phyloP scores from a whole-genome alignment of 2,113 vertebrate genomes.

The Apistogramma diplotaenia region DNA sequence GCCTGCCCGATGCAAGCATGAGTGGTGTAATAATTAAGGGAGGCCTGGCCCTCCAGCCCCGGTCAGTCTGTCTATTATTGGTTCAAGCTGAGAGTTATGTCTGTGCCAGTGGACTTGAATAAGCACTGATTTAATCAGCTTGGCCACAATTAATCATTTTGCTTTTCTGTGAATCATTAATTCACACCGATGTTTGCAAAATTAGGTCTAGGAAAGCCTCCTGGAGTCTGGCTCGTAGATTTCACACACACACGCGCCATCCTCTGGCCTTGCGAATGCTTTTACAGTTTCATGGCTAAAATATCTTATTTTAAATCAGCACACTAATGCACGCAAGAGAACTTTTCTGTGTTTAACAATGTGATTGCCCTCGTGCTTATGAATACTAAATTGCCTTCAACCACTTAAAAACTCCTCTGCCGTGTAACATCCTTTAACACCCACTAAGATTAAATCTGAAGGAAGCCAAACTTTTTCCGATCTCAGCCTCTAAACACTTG shows the following conservation, averaged over 20 bases:
- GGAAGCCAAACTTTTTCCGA: not conserved
- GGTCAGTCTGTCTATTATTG: constrained; percentile 51
- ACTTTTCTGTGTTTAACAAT: not conserved
- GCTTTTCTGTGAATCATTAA: constrained; percentile 14
- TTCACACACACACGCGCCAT: not conserved
- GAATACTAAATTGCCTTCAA: not conserved
- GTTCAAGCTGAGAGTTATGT: constrained; percentile 50
- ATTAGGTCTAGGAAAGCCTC: constrained; percentile 6
- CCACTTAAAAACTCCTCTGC: not conserved
- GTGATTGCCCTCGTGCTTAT: not conserved
- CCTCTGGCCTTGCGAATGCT: not conserved
- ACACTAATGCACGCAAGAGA: not conserved
- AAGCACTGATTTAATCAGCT: constrained; percentile 36
- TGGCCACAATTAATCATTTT: constrained; percentile 34
- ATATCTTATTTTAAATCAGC: not conserved
- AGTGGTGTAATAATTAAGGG: constrained; percentile 54
- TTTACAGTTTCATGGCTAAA: not conserved
- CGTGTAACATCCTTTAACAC: not conserved
- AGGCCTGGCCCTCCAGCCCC: constrained; percentile 25
- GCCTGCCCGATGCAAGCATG: constrained; percentile 18
- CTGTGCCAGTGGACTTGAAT: constrained; percentile 34
- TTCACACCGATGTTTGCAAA: constrained; percentile 12
- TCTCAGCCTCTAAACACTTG: not conserved
- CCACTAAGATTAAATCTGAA: not conserved
- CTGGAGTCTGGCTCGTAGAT: not conserved